Percentiles rank a stretch among this genome's conserved stretches.
Evolutionary conservation across 2,113 vertebrate species (phyloP).

Genomic region (Brienomyrus brachyistius): DNA sequence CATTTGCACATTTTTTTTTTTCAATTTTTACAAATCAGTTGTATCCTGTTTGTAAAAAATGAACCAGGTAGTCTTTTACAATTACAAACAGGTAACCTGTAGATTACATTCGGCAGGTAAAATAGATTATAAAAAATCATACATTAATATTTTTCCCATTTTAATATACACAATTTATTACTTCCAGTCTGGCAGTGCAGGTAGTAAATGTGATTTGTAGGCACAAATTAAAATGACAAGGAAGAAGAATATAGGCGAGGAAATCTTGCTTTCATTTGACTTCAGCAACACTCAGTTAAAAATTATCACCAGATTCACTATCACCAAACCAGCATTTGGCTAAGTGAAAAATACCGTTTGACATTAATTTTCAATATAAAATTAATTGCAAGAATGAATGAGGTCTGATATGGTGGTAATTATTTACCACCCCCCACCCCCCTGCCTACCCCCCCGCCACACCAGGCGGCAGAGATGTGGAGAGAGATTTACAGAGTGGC

Average conservation of each 20-base stretch:
- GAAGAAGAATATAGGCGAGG: neutral
- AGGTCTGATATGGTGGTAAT: neutral
- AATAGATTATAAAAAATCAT: neutral
- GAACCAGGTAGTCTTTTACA: neutral
- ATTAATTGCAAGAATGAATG: neutral
- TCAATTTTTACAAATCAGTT: neutral
- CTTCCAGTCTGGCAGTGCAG: neutral
- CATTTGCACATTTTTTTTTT: neutral
- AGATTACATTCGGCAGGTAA: neutral
- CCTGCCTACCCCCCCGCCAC: no score
- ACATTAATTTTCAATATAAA: neutral
- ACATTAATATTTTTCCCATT: neutral
- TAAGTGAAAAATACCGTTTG: neutral
- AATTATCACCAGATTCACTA: neutral
- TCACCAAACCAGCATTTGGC: neutral
- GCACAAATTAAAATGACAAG: neutral
- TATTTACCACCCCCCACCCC: neutral
- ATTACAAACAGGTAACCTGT: neutral
- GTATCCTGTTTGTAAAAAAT: neutral
- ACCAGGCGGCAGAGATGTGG: neutral
- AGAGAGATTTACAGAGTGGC: slow-evolving; percentile 3
- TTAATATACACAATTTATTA: neutral
- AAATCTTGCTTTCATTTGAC: neutral
- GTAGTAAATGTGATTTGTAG: neutral
- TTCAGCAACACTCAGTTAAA: neutral